These are phyloP conservation scores for Heptranchias perlo DNA, from an alignment of 2,113 vertebrate genomes.

Conservation along the genomic window DNA sequence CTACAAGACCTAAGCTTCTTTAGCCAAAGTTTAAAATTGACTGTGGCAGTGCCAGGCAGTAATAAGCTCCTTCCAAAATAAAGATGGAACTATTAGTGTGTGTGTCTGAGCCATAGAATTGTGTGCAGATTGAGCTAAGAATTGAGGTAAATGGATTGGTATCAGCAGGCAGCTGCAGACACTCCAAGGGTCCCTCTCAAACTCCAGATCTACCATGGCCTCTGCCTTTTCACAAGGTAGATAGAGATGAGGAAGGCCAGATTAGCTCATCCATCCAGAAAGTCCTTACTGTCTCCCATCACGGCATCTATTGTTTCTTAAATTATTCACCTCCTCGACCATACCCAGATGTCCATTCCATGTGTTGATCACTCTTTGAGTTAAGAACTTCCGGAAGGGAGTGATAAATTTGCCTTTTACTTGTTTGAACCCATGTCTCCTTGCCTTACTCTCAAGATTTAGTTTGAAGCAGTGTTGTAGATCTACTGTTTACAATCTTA, in stretches of 20 bases:
- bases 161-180: neutral
- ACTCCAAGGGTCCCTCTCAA: neutral
- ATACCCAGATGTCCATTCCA: neutral
- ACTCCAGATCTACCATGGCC: neutral
- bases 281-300: neutral
- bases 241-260: neutral
- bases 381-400: neutral
- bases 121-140: neutral
- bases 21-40: neutral
- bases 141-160: neutral
- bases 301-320: neutral
- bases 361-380: neutral
- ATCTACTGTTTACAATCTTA: neutral
- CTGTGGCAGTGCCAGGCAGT: neutral
- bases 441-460: neutral
- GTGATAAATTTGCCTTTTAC: neutral
- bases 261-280: neutral
- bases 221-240: neutral
- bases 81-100: neutral
- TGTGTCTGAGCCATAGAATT: neutral
- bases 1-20: neutral
- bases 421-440: neutral
- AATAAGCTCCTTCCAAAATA: neutral
- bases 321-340: neutral
- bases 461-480: neutral